A percentile compares a stretch with the other conserved stretches of the same genome.
phyloP scores from a whole-genome alignment of 1,140 invertebrate genomes.

The Lepidostoma basale region DNA sequence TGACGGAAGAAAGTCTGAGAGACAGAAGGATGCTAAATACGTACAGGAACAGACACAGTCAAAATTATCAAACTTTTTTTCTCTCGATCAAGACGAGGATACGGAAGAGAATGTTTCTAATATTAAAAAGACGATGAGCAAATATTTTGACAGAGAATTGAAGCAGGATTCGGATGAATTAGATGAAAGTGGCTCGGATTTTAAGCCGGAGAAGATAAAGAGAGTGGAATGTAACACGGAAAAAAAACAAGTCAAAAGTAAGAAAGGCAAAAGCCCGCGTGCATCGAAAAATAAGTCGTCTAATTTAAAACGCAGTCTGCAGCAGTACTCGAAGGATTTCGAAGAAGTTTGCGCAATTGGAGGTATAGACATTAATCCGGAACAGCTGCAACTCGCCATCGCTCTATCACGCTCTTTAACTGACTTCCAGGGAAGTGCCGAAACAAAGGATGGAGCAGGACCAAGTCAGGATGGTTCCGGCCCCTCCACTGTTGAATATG shows the following conservation, averaged over 20 bases:
- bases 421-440: slow-evolving; percentile 47
- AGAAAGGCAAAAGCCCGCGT: slow-evolving; percentile 11
- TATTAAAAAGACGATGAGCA: neutral
- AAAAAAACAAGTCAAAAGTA: neutral
- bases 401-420: slow-evolving; percentile 61
- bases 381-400: slow-evolving; percentile 63
- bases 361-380: slow-evolving; percentile 59
- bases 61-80: slow-evolving; percentile 10
- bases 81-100: neutral
- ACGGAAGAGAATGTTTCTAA: neutral
- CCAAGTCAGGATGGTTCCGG: slow-evolving; percentile 29
- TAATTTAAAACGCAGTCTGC: slow-evolving; percentile 52
- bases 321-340: slow-evolving; percentile 54
- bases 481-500: slow-evolving; percentile 25
- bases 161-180: neutral
- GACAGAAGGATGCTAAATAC: slow-evolving; percentile 6
- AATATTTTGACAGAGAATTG: neutral
- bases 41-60: neutral
- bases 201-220: slow-evolving; percentile 19
- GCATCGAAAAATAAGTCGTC: slow-evolving; percentile 15
- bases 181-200: slow-evolving; percentile 24
- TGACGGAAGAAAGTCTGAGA: slow-evolving; percentile 4
- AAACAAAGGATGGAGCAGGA: slow-evolving; percentile 39
- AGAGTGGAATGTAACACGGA: neutral
- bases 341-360: slow-evolving; percentile 52